Conservation (phyloP, 1,140 invertebrate species). For the Pararge aegeria region DNA sequence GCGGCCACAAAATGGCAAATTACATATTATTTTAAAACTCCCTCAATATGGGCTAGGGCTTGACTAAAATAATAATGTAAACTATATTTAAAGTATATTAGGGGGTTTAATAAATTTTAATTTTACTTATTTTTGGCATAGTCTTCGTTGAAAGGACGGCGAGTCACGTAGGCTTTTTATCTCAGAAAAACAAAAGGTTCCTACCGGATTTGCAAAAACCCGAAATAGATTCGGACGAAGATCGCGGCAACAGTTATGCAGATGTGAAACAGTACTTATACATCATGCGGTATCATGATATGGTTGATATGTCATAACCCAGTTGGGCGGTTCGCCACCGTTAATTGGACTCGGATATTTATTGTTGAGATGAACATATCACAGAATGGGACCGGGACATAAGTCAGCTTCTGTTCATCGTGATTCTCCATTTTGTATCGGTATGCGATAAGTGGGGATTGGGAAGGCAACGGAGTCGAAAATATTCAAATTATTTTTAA, state of each 20-base stretch:
- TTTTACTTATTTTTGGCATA: no score
- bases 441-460: slow-evolving; percentile 62
- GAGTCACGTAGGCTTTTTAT: no score
- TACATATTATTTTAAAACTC: no score
- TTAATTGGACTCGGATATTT: slow-evolving; percentile 72
- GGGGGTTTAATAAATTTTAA: no score
- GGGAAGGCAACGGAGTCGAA: slow-evolving; percentile 34
- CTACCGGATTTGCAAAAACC: no score
- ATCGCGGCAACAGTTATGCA: neutral
- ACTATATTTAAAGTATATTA: no score
- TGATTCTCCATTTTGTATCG: slow-evolving; percentile 75
- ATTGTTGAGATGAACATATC: slow-evolving; percentile 77
- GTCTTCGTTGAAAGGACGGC: no score
- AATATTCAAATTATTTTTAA: neutral
- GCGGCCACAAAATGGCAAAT: no score
- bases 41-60: no score
- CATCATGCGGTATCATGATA: slow-evolving; percentile 1
- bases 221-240: no score
- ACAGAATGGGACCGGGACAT: slow-evolving; percentile 57
- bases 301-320: slow-evolving; percentile 18
- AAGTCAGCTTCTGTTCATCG: slow-evolving; percentile 71
- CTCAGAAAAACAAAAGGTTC: no score
- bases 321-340: slow-evolving; percentile 14
- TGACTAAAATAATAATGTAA: no score
- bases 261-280: neutral